Evolutionary conservation across 2,797 vertebrate species (phyloP).

Genomic region (Amblyopsis hoosieri): DNA sequence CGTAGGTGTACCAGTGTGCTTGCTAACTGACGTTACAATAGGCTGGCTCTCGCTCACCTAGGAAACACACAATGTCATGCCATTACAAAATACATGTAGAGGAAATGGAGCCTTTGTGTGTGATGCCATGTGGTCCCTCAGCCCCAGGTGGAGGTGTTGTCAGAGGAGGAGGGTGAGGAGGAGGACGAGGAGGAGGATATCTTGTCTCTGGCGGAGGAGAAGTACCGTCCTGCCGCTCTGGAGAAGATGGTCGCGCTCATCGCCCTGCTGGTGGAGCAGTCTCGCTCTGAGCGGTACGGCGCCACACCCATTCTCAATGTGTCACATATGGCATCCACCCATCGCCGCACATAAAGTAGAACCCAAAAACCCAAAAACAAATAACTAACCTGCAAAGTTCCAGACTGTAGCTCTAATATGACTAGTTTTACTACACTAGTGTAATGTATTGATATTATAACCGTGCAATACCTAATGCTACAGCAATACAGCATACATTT

Average conservation of each 20-base stretch:
- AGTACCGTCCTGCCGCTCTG: slow-evolving; percentile 95
- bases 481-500: too few relatives aligned
- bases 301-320: background rate
- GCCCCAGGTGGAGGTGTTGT: slow-evolving; percentile 98
- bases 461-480: too few relatives aligned
- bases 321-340: too few relatives aligned
- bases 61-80: too few relatives aligned
- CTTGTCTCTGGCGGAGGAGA: slow-evolving; percentile 95
- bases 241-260: slow-evolving; percentile 99
- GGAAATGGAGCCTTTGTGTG: background rate
- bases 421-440: too few relatives aligned
- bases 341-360: too few relatives aligned
- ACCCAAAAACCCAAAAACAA: too few relatives aligned
- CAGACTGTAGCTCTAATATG: too few relatives aligned
- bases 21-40: background rate
- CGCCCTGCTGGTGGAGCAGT: slow-evolving; percentile 96
- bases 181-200: slow-evolving; percentile 98
- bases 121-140: slow-evolving; percentile 46
- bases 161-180: slow-evolving; percentile 96
- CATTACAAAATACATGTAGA: too few relatives aligned
- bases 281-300: slow-evolving; percentile 91
- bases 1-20: slow-evolving; percentile 74
- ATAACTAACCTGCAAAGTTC: too few relatives aligned
- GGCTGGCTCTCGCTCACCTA: too few relatives aligned
- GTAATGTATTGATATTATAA: too few relatives aligned